Evolutionary conservation across 2,888 invertebrate species (phyloP).

Genomic region (Drosophila acutilabella): DNA sequence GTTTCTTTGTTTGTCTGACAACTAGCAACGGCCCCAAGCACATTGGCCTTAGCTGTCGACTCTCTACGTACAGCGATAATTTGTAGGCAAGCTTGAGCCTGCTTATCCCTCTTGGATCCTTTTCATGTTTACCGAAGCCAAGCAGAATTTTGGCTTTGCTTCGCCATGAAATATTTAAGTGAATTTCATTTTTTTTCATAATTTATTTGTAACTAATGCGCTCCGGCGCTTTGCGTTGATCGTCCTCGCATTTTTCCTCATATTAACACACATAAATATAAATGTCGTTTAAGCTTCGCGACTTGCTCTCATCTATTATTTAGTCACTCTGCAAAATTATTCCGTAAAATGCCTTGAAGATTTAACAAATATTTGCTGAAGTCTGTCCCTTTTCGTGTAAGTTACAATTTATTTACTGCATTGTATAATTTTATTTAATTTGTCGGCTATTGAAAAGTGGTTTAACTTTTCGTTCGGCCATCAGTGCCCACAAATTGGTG

Average conservation of each 20-base stretch:
- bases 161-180: constrained; percentile 72
- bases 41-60: constrained; percentile 40
- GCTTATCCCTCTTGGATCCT: constrained; percentile 52
- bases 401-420: constrained; percentile 40
- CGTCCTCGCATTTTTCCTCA: constrained; percentile 56
- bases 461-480: constrained; percentile 53
- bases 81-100: constrained; percentile 64
- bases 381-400: background rate
- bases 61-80: constrained; percentile 58
- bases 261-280: constrained; percentile 56
- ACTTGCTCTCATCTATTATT: constrained; percentile 67
- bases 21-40: constrained; percentile 33
- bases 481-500: constrained; percentile 55
- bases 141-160: constrained; percentile 40
- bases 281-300: constrained; percentile 60
- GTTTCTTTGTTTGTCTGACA: constrained; percentile 38
- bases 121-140: constrained; percentile 51
- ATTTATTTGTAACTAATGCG: constrained; percentile 65
- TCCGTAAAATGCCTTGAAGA: constrained; percentile 11
- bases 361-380: background rate
- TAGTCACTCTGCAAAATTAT: constrained; percentile 38
- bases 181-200: constrained; percentile 48
- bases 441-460: constrained; percentile 73
- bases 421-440: constrained; percentile 55
- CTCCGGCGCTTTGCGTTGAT: constrained; percentile 58